Evolutionary conservation across 1,140 invertebrate genomes (phyloP), one percentile per base, ranked within the genome.

Genomic region (Leptinotarsa lineolata): DNA sequence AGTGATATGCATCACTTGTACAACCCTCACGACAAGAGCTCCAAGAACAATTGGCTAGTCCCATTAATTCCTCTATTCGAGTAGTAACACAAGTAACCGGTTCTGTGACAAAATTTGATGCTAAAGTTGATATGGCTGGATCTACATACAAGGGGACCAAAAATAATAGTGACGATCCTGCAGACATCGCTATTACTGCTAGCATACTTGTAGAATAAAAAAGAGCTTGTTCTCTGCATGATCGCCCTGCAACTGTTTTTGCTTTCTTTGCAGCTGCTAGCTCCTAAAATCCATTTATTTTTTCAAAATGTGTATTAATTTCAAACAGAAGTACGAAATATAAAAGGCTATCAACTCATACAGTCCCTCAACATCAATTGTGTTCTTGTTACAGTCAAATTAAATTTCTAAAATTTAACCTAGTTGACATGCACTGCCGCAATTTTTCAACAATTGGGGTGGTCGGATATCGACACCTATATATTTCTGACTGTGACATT

Each of bases 91-190:
- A 95, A 60, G 90, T 88, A 6, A 93, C 93, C 8, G 94, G 94
- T 68, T 90, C 85, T 1, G 91, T 89, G 58, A 92, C 90, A 83
- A 95, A 95, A 84, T 95, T 92, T 60, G 94, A 92, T 3, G 91
- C 91, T 67, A 96, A 85, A 4, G 94, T 95, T 78, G 93, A 94
- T 74, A 96, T 90, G n/a, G 94, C 94, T 30, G 94, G 94, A 85
- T 96, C 93, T 58, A 95, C 93, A 85, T 95, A 94, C n/a, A 95
- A 87, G 60, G 94, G 94, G 60, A 95, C 93, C 60, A 95, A 87
- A 85, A 96, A 95, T 46, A 95, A 88, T 39, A 96, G 87, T 3
- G 93, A 93, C 30, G 93, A 93, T 54, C 92, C 92, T 48, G 93
- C 92, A 65, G 92, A 92, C 76, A 94, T 92, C 58, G 94, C 90